phyloP scores from a whole-genome alignment of 2,113 vertebrate genomes.

The Myrmophylax atrothorax region DNA sequence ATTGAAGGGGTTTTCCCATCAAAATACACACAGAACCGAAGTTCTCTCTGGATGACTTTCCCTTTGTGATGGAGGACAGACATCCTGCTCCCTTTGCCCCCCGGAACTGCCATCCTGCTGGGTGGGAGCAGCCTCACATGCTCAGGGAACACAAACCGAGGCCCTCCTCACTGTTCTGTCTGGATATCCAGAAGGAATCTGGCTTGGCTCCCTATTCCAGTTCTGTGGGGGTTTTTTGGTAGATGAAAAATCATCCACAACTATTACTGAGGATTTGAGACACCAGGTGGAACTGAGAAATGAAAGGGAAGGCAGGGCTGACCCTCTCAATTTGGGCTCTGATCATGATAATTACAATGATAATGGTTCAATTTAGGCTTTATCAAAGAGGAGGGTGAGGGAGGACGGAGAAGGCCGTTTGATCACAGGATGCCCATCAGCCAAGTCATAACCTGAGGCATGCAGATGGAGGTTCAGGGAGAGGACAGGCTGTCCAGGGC shows the following conservation, averaged over 20 bases:
- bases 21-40: fast-evolving
- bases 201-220: not conserved
- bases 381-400: not conserved
- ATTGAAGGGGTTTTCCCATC: not conserved
- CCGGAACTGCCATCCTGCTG: not conserved
- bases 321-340: not conserved
- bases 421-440: not conserved
- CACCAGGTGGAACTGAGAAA: not conserved
- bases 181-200: not conserved
- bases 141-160: not conserved
- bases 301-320: not conserved
- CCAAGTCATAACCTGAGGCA: not conserved
- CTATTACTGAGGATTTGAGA: not conserved
- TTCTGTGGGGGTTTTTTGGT: fast-evolving
- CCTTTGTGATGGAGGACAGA: not conserved
- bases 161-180: not conserved
- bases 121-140: fast-evolving
- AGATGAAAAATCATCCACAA: not conserved
- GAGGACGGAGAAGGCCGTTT: not conserved
- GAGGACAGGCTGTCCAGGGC: not conserved
- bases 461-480: not conserved
- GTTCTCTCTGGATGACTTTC: too few species aligned
- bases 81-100: not conserved
- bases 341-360: not conserved
- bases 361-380: not conserved